Percentiles rank a stretch among this genome's conserved stretches.
Conservation (phyloP, 2,113 vertebrate genomes). For the Rhizomys pruinosus region DNA sequence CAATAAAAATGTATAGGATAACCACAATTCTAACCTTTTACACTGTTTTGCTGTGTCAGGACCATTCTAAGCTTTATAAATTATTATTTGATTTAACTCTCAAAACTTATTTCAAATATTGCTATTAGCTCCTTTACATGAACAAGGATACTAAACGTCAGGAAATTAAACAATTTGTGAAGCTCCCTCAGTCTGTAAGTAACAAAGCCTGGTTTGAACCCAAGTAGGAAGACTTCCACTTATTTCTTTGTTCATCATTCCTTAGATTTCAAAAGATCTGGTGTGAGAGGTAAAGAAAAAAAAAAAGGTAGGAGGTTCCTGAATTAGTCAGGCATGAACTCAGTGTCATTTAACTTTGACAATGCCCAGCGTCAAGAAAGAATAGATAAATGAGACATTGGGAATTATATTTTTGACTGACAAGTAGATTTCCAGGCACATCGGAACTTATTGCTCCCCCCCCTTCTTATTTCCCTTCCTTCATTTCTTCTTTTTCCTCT, state of each 20-base stretch:
- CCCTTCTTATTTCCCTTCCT: neutral
- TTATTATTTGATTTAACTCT: neutral
- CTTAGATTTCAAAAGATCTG: neutral
- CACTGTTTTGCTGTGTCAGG: neutral
- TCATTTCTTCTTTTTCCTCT: neutral
- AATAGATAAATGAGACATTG: too few relatives aligned
- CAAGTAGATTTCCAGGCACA: neutral
- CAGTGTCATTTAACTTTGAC: too few relatives aligned
- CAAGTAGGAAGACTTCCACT: fast-evolving
- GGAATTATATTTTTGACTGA: neutral
- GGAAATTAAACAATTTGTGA: neutral
- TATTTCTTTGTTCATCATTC: neutral
- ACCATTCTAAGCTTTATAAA: neutral
- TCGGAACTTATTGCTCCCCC: neutral
- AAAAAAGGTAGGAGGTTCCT: neutral
- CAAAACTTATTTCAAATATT: neutral
- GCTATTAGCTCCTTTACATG: neutral
- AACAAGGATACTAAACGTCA: neutral
- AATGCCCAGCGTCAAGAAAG: too few relatives aligned
- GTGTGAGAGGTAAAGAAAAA: neutral
- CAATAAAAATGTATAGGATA: neutral
- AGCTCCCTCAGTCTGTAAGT: neutral
- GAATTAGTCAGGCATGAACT: neutral
- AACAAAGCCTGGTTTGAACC: neutral
- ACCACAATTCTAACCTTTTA: neutral